Evolutionary conservation across 2,797 vertebrate species (phyloP).

Genomic region (Pangasius sanitwongsei): DNA sequence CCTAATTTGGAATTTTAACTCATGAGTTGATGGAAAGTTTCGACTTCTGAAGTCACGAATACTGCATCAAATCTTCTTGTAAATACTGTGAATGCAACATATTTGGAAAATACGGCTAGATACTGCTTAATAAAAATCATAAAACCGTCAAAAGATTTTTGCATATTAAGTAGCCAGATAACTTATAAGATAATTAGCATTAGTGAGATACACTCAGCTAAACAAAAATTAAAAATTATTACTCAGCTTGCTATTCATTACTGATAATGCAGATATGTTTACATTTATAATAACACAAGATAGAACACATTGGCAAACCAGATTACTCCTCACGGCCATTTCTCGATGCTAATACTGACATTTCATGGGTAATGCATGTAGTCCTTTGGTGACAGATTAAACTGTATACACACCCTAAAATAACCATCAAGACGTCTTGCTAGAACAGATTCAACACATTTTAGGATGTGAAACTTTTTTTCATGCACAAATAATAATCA

Average conservation of each 20-base stretch:
- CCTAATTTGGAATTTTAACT: background rate
- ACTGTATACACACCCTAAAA: background rate
- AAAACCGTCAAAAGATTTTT: background rate
- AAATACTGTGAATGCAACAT: background rate
- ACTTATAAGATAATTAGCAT: background rate
- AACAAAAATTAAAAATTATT: background rate
- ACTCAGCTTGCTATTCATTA: background rate
- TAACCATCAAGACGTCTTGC: background rate
- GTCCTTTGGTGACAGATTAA: background rate
- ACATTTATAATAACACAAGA: background rate
- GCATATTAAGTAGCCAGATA: background rate
- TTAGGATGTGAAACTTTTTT: background rate
- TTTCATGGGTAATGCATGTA: too few species aligned
- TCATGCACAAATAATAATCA: background rate
- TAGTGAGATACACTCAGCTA: background rate
- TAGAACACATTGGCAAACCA: background rate
- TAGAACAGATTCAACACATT: too few species aligned
- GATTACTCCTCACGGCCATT: background rate
- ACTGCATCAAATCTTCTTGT: background rate
- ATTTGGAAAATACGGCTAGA: background rate
- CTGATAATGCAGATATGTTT: background rate
- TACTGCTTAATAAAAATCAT: background rate
- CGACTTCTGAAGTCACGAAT: background rate
- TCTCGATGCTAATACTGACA: background rate
- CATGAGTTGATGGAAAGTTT: background rate